A percentile compares a stretch with the other conserved stretches of the same genome.
Conservation (phyloP, 2,888 invertebrate genomes). For the Mythimna impura region DNA sequence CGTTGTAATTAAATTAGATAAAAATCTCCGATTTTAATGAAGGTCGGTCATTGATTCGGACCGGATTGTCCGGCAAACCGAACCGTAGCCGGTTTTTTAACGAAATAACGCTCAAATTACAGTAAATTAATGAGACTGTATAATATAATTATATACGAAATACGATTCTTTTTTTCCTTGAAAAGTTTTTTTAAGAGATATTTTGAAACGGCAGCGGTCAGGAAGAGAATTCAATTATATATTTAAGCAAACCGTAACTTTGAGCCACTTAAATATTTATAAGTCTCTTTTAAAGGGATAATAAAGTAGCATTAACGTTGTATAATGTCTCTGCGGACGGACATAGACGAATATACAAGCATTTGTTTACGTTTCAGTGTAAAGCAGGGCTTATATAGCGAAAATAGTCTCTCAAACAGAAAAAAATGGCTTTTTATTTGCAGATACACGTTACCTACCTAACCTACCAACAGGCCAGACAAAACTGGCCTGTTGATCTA, state of each 20-base stretch:
- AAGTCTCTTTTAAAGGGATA: slow-evolving; percentile 35
- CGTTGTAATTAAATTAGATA: slow-evolving; percentile 58
- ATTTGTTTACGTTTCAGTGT: slow-evolving; percentile 8
- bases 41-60: slow-evolving; percentile 52
- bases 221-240: slow-evolving; percentile 48
- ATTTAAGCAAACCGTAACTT: slow-evolving; percentile 31
- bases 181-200: slow-evolving; percentile 41
- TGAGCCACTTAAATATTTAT: slow-evolving; percentile 39
- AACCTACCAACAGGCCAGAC: too few species aligned
- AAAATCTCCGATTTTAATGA: slow-evolving; percentile 59
- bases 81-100: slow-evolving; percentile 44
- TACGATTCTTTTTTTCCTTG: slow-evolving; percentile 30
- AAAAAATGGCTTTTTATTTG: too few species aligned
- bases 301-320: slow-evolving; percentile 44
- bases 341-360: neutral
- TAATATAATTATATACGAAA: slow-evolving; percentile 36
- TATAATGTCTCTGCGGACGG: slow-evolving; percentile 4
- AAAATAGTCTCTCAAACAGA: neutral
- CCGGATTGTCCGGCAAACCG: slow-evolving; percentile 18
- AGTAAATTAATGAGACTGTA: slow-evolving; percentile 51
- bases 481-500: too few species aligned
- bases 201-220: slow-evolving; percentile 28
- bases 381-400: neutral
- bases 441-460: too few species aligned
- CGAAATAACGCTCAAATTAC: slow-evolving; percentile 49